A percentile compares a stretch with the other conserved stretches of the same genome.
These are phyloP conservation scores for Spodoptera frugiperda DNA, from an alignment of 1,140 invertebrate species.

Conservation along the genomic window DNA sequence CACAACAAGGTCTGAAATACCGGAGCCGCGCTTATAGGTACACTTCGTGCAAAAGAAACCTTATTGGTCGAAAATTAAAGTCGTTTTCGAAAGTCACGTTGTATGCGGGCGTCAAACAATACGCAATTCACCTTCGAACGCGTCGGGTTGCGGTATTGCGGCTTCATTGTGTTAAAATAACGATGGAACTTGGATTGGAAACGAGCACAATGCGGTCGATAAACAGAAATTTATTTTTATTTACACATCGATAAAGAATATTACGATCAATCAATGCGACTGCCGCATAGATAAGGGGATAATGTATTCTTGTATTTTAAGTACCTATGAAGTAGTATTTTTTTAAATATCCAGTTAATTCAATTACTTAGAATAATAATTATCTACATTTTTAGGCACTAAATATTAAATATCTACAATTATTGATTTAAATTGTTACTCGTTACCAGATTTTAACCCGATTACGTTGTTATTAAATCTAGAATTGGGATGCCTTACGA, in stretches of 20 bases:
- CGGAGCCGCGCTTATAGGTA: slow-evolving; percentile 22
- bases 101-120: slow-evolving; percentile 82
- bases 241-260: slow-evolving; percentile 55
- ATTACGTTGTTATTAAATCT: slow-evolving; percentile 7
- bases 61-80: slow-evolving; percentile 76
- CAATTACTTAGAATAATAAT: neutral
- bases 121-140: slow-evolving; percentile 85
- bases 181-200: slow-evolving; percentile 78
- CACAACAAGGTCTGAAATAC: slow-evolving; percentile 56
- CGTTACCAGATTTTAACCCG: no score
- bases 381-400: neutral
- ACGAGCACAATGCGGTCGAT: slow-evolving; percentile 71
- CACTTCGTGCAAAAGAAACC: slow-evolving; percentile 72
- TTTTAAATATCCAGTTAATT: neutral
- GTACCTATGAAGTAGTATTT: neutral
- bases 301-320: slow-evolving; percentile 3
- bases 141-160: slow-evolving; percentile 84
- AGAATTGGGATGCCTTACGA: neutral
- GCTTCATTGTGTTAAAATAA: slow-evolving; percentile 84
- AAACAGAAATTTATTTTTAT: slow-evolving; percentile 69
- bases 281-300: slow-evolving; percentile 33
- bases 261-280: slow-evolving; percentile 36
- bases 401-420: neutral
- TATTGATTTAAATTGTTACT: neutral
- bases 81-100: slow-evolving; percentile 77